These are phyloP conservation scores for Lophotis ruficrista DNA, from an alignment of 2,113 vertebrate species.

Conservation along the genomic window DNA sequence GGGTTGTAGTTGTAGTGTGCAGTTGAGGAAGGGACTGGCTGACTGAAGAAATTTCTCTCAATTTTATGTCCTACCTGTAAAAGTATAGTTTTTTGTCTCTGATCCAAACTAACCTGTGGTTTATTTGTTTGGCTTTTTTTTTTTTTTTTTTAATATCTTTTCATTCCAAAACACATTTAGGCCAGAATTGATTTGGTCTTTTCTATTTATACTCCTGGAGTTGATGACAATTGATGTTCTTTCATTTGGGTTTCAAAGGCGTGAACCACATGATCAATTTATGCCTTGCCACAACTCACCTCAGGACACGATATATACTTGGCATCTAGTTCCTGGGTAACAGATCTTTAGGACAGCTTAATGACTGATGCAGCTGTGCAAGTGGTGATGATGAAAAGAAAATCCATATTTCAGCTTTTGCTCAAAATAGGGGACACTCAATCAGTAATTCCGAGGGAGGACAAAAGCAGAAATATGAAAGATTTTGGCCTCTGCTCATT, in stretches of 20 bases:
- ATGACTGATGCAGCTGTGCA: conserved; percentile 67
- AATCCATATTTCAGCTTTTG: conserved; percentile 69
- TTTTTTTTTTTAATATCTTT: neutral
- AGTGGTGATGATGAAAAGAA: conserved; percentile 64
- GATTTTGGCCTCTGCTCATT: conserved; percentile 35
- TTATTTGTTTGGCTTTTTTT: neutral
- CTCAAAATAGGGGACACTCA: conserved; percentile 59
- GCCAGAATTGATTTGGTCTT: neutral
- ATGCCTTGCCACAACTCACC: conserved; percentile 53
- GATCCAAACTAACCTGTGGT: neutral
- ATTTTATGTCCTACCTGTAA: neutral
- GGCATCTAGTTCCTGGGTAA: conserved; percentile 52
- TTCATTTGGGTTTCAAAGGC: conserved; percentile 41
- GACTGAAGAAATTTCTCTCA: neutral
- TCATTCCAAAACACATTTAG: neutral
- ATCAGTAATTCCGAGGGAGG: conserved; percentile 49
- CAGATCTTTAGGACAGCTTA: conserved; percentile 71
- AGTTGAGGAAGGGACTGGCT: neutral
- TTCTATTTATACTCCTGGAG: conserved; percentile 31
- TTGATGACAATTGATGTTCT: conserved; percentile 50
- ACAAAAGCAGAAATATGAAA: conserved; percentile 33
- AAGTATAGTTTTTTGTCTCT: neutral
- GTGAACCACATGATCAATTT: conserved; percentile 49
- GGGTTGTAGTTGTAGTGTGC: neutral
- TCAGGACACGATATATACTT: conserved; percentile 49